phyloP scores from a whole-genome alignment of 2,797 vertebrate genomes.

The Epinephelus coioides region DNA sequence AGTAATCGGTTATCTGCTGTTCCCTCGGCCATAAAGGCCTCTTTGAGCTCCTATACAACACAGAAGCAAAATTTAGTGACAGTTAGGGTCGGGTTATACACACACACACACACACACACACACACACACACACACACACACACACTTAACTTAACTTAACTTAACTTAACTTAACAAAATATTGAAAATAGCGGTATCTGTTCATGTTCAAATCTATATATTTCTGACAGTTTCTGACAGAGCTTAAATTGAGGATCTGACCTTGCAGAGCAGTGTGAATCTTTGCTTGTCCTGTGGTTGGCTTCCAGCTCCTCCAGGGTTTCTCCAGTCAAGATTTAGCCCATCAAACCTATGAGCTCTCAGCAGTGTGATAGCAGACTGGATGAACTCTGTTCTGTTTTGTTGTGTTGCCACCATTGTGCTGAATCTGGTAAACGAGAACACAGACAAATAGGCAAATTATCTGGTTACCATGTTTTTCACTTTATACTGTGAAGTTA shows the following conservation, averaged over 20 bases:
- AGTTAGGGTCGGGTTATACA: no score
- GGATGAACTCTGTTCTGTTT: slow-evolving; percentile 78
- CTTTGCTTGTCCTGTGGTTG: slow-evolving; percentile 76
- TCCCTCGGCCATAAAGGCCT: no score
- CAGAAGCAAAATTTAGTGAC: no score
- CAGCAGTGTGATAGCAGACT: slow-evolving; percentile 77
- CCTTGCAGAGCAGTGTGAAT: slow-evolving; percentile 83
- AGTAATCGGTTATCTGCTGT: no score
- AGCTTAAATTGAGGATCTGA: slow-evolving; percentile 35
- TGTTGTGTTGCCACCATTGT: slow-evolving; percentile 66
- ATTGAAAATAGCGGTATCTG: no score
- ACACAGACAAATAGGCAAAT: background rate
- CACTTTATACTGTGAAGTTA: no score
- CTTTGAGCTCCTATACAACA: no score
- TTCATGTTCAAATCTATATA: background rate
- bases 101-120: no score
- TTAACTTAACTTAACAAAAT: no score
- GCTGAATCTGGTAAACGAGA: slow-evolving; percentile 76
- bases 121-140: no score
- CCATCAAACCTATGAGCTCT: slow-evolving; percentile 83
- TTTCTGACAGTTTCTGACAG: background rate
- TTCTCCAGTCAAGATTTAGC: slow-evolving; percentile 87
- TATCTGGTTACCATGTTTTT: no score
- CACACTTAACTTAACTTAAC: no score
- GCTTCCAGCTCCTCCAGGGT: slow-evolving; percentile 80